phyloP scores from a whole-genome alignment of 2,113 vertebrate genomes.

The Apteryx owenii region DNA sequence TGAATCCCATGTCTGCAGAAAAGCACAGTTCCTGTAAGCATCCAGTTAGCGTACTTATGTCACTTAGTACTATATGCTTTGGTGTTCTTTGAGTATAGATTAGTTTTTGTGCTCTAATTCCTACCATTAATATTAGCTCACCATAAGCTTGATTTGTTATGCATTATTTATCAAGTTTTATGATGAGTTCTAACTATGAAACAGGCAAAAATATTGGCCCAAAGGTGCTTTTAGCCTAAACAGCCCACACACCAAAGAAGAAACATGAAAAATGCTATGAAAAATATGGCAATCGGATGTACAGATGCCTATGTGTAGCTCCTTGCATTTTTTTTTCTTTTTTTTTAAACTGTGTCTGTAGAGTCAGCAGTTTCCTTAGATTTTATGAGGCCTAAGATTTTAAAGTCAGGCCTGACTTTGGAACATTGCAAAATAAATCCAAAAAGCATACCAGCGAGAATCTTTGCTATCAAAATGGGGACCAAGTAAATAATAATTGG shows the following conservation, averaged over 20 bases:
- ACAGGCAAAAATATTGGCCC: not conserved
- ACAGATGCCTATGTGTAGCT: not conserved
- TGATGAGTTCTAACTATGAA: not conserved
- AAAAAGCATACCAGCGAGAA: not conserved
- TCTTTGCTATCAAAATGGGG: fast-evolving
- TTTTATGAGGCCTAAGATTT: not conserved
- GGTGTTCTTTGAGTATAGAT: constrained; percentile 37
- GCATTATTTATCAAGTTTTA: constrained; percentile 10
- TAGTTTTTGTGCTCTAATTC: constrained; percentile 26
- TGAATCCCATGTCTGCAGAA: constrained; percentile 34
- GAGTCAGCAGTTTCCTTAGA: not conserved
- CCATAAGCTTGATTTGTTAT: not conserved
- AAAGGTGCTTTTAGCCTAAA: not conserved
- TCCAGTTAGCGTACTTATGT: constrained; percentile 64
- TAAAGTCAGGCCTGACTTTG: not conserved
- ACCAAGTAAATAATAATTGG: not conserved
- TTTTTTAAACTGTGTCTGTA: not conserved
- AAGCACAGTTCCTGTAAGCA: constrained; percentile 16
- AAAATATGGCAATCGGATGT: not conserved
- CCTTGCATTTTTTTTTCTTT: not conserved
- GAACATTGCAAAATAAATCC: not conserved
- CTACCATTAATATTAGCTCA: constrained; percentile 38
- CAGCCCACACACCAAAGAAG: not conserved
- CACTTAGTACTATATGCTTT: constrained; percentile 16
- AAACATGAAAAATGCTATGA: not conserved